Conservation (phyloP, 2,113 vertebrate species). For the Labeo catla region DNA sequence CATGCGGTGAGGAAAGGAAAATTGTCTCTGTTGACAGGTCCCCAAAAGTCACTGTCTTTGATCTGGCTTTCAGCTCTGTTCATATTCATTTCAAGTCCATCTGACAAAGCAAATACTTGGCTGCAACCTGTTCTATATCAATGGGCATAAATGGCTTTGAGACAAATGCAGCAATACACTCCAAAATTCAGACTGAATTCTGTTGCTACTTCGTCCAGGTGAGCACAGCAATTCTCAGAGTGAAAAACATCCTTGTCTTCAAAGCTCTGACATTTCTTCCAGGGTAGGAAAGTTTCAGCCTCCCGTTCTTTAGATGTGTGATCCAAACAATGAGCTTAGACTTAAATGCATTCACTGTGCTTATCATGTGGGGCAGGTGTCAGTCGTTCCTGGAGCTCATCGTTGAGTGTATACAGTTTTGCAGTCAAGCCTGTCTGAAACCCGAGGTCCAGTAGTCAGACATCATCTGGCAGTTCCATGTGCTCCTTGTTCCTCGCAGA, state of each 20-base stretch:
- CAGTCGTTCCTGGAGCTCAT: constrained; percentile 34
- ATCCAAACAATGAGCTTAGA: constrained; percentile 17
- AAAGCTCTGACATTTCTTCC: constrained; percentile 29
- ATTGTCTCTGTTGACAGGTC: constrained; percentile 29
- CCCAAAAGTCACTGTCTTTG: constrained; percentile 43
- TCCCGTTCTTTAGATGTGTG: constrained; percentile 1
- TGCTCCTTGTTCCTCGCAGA: constrained; percentile 42
- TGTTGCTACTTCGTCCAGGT: constrained; percentile 44
- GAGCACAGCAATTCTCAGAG: constrained; percentile 44
- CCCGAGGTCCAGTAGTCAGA: constrained; percentile 33
- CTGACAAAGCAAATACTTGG: constrained; percentile 50
- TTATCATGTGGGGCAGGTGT: constrained; percentile 41
- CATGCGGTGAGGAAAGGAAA: constrained; percentile 24
- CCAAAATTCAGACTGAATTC: constrained; percentile 32
- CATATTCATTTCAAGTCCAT: constrained; percentile 50
- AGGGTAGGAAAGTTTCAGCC: constrained; percentile 32
- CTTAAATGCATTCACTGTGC: constrained; percentile 41
- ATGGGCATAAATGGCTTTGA: background rate
- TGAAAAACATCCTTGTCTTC: constrained; percentile 45
- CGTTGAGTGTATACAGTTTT: constrained; percentile 41
- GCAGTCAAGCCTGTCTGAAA: constrained; percentile 47
- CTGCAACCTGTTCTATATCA: background rate
- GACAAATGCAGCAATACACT: constrained; percentile 3
- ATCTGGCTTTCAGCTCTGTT: constrained; percentile 39
- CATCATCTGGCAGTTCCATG: constrained; percentile 42